Base-by-base conservation (phyloP, 1,140 invertebrate species). In the Hormaphis cornu region DNA sequence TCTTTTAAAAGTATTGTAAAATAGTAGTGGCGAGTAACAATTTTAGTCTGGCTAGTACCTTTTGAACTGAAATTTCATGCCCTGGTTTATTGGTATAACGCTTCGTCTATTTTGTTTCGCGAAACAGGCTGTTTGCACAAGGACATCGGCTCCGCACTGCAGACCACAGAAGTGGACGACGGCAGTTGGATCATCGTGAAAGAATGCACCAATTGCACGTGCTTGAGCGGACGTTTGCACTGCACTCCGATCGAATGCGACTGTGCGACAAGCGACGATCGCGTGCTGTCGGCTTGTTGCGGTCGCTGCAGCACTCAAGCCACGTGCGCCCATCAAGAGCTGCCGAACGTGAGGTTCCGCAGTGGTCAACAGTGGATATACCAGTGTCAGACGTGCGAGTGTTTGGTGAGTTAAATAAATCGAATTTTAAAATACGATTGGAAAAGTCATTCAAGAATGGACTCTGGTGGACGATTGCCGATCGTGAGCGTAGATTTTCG, bases 331-430 rank as follows among this genome's bases (percentile, higher is more conserved):
- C 89, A 91, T 79, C 89, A 91, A 77, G 88, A 90, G 75, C 81
- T 89, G 74, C 81, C 85, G 71, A 83, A 88, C 75, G 83, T 89
- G 69, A 81, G 84, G 72, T 87, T 89, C 76, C 83, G 84, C 74
- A 89, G 87, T 76, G 90, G 90, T 35, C 88, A 93, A 77, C 82
- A 84, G 73, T 94, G 91, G 91, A 86, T 90, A 70, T 91, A 91
- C 79, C 87, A 92, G 76, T 94, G 91, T 79, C 89, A 92, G 80
- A 90, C 87, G 69, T 94, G 91, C 81, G 90, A 93, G 81, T 94
- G 91, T 80, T 80, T 91, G 77, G 88, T 90, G 78, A 82, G 82
- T 77, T 18, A 12, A 33, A 4, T 20, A 50, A 48, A 50, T 37
- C n/a, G 16, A 16, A 16, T 44, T 37, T 37, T 37, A 37, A 37